Conservation (phyloP, 2,113 vertebrate genomes). For the Hippolais icterina region DNA sequence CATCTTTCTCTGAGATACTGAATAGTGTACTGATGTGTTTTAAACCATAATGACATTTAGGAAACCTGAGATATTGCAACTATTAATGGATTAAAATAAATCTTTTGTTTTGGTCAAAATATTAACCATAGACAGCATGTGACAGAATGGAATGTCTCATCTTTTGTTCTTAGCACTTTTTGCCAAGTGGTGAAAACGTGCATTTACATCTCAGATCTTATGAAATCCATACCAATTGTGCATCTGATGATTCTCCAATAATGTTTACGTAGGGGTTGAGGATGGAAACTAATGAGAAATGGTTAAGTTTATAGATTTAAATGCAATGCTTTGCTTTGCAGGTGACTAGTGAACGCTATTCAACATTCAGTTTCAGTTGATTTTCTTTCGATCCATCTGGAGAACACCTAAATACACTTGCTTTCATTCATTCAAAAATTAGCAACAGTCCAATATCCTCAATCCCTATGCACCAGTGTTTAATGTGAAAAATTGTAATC, state of each 20-base stretch:
- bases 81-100: neutral
- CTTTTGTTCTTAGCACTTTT: neutral
- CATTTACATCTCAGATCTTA: neutral
- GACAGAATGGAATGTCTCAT: neutral
- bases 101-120: neutral
- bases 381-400: neutral
- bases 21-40: neutral
- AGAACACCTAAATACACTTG: neutral
- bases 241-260: neutral
- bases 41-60: neutral
- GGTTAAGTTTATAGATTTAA: neutral
- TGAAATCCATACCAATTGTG: neutral
- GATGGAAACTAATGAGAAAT: neutral
- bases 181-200: neutral
- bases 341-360: neutral
- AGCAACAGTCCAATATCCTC: neutral
- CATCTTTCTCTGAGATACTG: neutral
- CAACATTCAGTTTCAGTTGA: neutral
- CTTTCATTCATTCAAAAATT: slow-evolving; percentile 19
- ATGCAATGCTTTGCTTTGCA: neutral
- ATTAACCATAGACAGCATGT: neutral
- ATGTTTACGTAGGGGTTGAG: accelerated
- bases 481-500: slow-evolving; percentile 35
- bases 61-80: neutral
- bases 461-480: neutral